Percentiles rank a stretch among this genome's conserved stretches.
These are phyloP conservation scores for Limonius californicus DNA, from an alignment of 1,140 invertebrate genomes.

Conservation along the genomic window DNA sequence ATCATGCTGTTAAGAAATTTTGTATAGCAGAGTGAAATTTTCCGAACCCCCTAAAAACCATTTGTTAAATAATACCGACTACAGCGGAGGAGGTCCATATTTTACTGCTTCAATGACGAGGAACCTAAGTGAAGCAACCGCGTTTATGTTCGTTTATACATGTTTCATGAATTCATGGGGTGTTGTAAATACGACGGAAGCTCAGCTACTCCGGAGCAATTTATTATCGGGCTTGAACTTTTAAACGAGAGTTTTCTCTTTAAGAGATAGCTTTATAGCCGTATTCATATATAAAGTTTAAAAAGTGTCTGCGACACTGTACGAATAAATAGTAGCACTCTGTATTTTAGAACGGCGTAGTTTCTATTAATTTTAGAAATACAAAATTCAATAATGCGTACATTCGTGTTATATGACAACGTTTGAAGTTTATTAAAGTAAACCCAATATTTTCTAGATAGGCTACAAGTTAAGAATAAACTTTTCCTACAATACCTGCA, in stretches of 20 bases:
- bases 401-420: no score
- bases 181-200: conserved; percentile 14
- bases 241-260: conserved; percentile 10
- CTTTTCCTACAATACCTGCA: no score
- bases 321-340: background rate
- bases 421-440: no score
- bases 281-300: background rate
- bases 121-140: conserved; percentile 1
- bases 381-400: no score
- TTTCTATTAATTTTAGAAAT: no score
- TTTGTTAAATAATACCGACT: no score
- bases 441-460: no score
- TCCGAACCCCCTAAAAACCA: no score
- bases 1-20: background rate
- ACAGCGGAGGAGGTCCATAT: background rate
- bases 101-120: background rate
- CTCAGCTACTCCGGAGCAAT: conserved; percentile 7
- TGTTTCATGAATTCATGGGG: conserved; percentile 13
- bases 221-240: conserved; percentile 7
- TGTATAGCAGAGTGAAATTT: no score
- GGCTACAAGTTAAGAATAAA: no score
- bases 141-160: conserved; percentile 11
- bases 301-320: background rate
- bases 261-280: background rate
- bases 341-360: background rate